These are phyloP conservation scores for Cantharis flavilabris DNA, from an alignment of 2,888 invertebrate species.

Conservation along the genomic window DNA sequence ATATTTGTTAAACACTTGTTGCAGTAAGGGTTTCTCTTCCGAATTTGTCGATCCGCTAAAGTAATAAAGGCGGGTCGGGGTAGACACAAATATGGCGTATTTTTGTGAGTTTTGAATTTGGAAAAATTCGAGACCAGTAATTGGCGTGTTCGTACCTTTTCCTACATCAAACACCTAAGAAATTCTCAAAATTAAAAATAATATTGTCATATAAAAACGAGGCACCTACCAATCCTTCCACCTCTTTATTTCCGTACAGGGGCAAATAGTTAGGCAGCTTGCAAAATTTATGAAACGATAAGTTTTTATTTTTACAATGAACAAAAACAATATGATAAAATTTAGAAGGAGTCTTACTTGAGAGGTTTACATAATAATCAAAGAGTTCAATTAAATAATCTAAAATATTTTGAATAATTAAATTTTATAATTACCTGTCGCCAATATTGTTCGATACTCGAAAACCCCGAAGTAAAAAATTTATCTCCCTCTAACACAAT, in stretches of 20 bases:
- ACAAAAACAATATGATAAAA: too few relatives aligned
- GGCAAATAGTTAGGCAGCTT: constrained; percentile 79
- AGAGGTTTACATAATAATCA: too few relatives aligned
- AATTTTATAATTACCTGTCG: constrained; percentile 31
- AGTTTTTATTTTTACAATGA: constrained; percentile 2
- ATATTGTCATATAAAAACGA: background rate
- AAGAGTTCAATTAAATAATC: background rate
- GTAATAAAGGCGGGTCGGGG: constrained; percentile 83
- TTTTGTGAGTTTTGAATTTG: constrained; percentile 71
- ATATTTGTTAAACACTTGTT: constrained; percentile 79
- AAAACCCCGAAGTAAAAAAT: constrained; percentile 73
- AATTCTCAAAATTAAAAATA: background rate
- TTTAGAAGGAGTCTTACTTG: too few relatives aligned
- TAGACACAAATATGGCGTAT: constrained; percentile 83
- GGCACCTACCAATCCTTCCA: constrained; percentile 72
- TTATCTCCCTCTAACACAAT: constrained; percentile 80
- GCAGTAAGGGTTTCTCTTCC: constrained; percentile 80
- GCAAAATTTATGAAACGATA: constrained; percentile 41
- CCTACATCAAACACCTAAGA: constrained; percentile 85
- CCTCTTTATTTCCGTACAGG: constrained; percentile 73
- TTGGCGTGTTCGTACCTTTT: constrained; percentile 74
- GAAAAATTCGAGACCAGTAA: constrained; percentile 88
- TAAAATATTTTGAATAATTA: background rate
- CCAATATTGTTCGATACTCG: constrained; percentile 77
- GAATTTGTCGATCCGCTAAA: constrained; percentile 78